Conservation (phyloP, 2,888 invertebrate genomes). For the Nephrotoma appendiculata region DNA sequence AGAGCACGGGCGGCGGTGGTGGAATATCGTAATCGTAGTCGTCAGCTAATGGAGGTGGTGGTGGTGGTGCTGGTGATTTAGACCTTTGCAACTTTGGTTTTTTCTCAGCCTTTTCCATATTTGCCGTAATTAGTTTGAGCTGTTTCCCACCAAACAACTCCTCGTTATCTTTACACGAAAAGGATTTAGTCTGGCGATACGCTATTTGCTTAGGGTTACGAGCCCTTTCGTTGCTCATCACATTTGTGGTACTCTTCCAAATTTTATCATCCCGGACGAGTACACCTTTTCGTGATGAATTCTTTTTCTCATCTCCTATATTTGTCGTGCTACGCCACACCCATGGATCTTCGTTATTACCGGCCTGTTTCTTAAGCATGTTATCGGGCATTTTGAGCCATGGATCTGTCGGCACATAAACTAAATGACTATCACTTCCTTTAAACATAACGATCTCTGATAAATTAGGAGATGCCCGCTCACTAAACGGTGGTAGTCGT, state of each 20-base stretch:
- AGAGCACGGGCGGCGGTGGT: constrained; percentile 8
- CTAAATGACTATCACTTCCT: constrained; percentile 26
- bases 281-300: constrained; percentile 6
- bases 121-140: background rate
- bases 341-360: constrained; percentile 23
- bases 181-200: constrained; percentile 20
- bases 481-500: constrained; percentile 22
- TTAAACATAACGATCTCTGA: constrained; percentile 22
- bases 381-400: constrained; percentile 26
- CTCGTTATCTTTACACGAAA: constrained; percentile 12
- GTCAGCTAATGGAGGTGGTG: background rate
- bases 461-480: constrained; percentile 31
- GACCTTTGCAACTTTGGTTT: constrained; percentile 18
- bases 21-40: constrained; percentile 16
- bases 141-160: background rate
- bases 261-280: background rate
- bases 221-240: background rate
- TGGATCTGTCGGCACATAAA: constrained; percentile 28
- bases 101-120: background rate
- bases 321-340: constrained; percentile 17
- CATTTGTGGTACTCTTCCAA: constrained; percentile 2
- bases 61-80: constrained; percentile 15
- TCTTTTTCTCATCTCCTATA: background rate
- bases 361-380: background rate
- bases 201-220: constrained; percentile 15